These are phyloP conservation scores for Proteles cristata DNA, from an alignment of 2,113 vertebrate genomes.

Conservation along the genomic window DNA sequence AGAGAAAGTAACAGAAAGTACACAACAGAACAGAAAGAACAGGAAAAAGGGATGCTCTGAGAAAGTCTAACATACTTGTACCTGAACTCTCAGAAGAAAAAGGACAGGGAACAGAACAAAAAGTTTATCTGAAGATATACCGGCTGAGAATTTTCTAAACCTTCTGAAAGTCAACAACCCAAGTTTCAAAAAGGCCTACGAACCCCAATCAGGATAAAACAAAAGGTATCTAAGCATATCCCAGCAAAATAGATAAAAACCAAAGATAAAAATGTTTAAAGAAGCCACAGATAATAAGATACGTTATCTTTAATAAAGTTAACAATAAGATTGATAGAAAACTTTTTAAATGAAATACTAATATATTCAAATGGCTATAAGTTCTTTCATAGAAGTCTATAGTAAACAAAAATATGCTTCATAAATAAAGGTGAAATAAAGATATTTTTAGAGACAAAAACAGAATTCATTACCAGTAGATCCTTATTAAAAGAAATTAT, in stretches of 20 bases:
- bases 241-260: neutral
- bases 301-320: neutral
- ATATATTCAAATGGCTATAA: neutral
- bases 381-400: neutral
- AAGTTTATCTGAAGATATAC: neutral
- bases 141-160: neutral
- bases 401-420: neutral
- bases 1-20: neutral
- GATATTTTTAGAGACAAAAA: neutral
- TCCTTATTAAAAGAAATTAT: neutral
- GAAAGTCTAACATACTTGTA: neutral
- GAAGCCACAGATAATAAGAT: neutral
- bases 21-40: neutral
- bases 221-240: neutral
- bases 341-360: conserved; percentile 10
- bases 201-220: neutral
- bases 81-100: neutral
- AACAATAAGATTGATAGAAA: neutral
- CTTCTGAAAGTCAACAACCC: neutral
- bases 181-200: neutral
- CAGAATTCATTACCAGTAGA: neutral
- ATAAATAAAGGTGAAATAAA: neutral
- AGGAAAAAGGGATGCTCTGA: neutral
- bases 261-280: neutral
- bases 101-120: neutral